phyloP scores from a whole-genome alignment of 2,888 invertebrate genomes.

The Sisyra terminalis region DNA sequence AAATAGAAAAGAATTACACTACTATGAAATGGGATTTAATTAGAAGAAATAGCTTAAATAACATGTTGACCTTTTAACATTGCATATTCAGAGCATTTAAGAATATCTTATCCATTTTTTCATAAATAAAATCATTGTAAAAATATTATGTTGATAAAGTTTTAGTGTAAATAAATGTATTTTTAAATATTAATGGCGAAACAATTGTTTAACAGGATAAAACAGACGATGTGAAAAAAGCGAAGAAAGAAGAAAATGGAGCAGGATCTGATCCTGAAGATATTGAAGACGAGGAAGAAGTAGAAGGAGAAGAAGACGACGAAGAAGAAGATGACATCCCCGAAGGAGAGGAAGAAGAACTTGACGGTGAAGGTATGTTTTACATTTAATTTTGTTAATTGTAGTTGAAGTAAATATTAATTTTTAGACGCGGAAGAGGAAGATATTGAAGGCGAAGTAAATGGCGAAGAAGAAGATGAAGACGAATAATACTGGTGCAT shows the following conservation, averaged over 20 bases:
- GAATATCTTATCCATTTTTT: neutral
- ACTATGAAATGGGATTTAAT: neutral
- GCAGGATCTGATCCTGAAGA: slow-evolving; percentile 42
- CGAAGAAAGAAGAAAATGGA: slow-evolving; percentile 65
- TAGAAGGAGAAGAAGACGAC: slow-evolving; percentile 21
- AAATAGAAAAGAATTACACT: neutral
- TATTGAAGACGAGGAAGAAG: slow-evolving; percentile 46
- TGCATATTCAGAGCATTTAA: neutral
- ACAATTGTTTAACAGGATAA: slow-evolving; percentile 40
- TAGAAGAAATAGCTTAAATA: neutral
- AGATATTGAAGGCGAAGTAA: slow-evolving; percentile 26
- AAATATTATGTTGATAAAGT: neutral
- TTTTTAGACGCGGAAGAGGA: slow-evolving; percentile 20
- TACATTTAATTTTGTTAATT: slow-evolving; percentile 13
- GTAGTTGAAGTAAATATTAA: slow-evolving; percentile 20
- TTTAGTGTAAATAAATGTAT: neutral
- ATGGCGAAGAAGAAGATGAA: slow-evolving; percentile 26
- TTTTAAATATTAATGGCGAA: slow-evolving; percentile 4
- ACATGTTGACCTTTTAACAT: neutral
- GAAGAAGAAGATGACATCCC: slow-evolving; percentile 28
- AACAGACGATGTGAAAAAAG: slow-evolving; percentile 57
- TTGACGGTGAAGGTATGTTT: slow-evolving; percentile 26
- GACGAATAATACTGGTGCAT: slow-evolving; percentile 26
- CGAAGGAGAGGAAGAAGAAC: slow-evolving; percentile 28
- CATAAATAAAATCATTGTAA: neutral